Evolutionary conservation across 1,140 invertebrate genomes (phyloP).

Genomic region (Cepaea nemoralis): DNA sequence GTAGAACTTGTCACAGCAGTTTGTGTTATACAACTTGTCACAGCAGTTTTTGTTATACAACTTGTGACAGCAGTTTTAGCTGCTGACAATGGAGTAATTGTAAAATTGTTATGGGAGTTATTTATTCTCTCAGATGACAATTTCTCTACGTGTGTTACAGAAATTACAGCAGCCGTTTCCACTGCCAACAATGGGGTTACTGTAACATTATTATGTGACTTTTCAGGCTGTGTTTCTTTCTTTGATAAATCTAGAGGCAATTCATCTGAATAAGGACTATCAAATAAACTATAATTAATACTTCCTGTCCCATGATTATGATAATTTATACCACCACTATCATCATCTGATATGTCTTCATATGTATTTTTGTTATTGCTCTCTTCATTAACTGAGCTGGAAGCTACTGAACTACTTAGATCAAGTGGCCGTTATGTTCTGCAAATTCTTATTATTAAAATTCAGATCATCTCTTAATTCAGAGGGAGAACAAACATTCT

Average conservation of each 20-base stretch:
- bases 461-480: too few relatives aligned
- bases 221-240: neutral
- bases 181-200: neutral
- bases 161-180: neutral
- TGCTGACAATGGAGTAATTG: too few relatives aligned
- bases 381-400: neutral
- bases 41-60: too few relatives aligned
- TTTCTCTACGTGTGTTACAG: neutral
- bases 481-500: too few relatives aligned
- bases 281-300: neutral
- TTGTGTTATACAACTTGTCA: too few relatives aligned
- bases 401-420: neutral
- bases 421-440: neutral
- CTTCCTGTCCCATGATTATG: neutral
- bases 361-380: neutral
- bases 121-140: too few relatives aligned
- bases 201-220: neutral
- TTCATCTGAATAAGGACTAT: neutral
- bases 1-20: too few relatives aligned
- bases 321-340: neutral
- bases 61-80: too few relatives aligned
- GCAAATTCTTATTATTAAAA: too few relatives aligned
- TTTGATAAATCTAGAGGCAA: neutral
- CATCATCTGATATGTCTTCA: constrained; percentile 1
- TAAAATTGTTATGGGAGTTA: too few relatives aligned